Evolutionary conservation across 2,888 invertebrate genomes (phyloP).

Genomic region (Sclerodermus sp.): DNA sequence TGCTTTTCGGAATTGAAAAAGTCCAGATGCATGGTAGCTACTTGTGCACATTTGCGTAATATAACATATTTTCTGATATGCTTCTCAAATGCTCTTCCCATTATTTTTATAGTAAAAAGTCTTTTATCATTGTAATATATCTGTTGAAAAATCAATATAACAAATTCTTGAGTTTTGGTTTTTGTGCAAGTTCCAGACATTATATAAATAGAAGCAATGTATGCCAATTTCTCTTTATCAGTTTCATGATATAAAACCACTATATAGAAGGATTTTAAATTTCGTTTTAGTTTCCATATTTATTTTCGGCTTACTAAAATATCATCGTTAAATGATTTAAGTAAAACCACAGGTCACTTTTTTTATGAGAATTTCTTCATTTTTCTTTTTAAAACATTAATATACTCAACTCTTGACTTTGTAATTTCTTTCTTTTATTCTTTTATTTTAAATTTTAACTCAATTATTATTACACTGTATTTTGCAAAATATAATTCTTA

Average conservation of each 20-base stretch:
- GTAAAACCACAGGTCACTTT: too few species aligned
- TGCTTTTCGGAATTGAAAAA: conserved; percentile 22
- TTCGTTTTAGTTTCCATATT: neutral
- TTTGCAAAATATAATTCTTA: too few species aligned
- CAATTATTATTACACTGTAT: too few species aligned
- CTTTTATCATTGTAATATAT: neutral
- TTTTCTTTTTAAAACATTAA: too few species aligned
- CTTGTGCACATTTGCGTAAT: conserved; percentile 18
- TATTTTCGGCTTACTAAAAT: neutral
- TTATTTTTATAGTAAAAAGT: neutral
- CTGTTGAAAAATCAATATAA: neutral
- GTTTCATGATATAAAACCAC: neutral
- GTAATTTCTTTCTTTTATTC: too few species aligned
- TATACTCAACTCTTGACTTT: too few species aligned
- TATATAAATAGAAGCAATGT: conserved; percentile 30
- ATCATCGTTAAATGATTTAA: neutral
- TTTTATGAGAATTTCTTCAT: too few species aligned
- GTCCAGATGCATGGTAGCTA: conserved; percentile 34
- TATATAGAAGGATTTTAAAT: neutral
- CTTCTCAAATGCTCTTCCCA: too few species aligned
- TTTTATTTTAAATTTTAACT: too few species aligned
- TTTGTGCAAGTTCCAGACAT: conserved; percentile 21
- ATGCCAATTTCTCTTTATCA: conserved; percentile 17
- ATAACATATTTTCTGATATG: neutral
- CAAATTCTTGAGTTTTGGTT: neutral